Percentiles rank a stretch among this genome's conserved stretches.
These are phyloP conservation scores for Electrona antarctica DNA, from an alignment of 2,113 vertebrate genomes.

Conservation along the genomic window DNA sequence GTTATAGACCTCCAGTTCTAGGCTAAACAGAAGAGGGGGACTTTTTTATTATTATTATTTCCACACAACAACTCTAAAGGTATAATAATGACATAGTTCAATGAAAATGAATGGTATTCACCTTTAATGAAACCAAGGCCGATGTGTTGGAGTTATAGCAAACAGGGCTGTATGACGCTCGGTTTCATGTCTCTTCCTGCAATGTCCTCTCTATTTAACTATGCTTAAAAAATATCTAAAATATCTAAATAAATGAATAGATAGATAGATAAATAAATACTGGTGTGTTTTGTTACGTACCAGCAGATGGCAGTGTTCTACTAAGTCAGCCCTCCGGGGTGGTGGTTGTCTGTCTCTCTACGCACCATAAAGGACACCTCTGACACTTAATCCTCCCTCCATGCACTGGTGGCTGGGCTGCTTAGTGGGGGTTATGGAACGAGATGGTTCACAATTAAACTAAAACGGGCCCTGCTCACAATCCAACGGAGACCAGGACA, in stretches of 20 bases:
- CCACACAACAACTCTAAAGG: no score
- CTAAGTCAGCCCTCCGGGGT: conserved; percentile 6
- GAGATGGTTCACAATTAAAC: conserved; percentile 74
- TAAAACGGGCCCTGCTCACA: conserved; percentile 62
- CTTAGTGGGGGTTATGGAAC: conserved; percentile 45
- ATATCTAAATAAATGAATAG: background rate
- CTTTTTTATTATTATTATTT: no score
- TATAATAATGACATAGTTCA: no score
- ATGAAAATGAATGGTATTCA: no score
- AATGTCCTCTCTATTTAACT: no score
- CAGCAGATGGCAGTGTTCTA: conserved; percentile 71
- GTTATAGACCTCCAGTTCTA: no score
- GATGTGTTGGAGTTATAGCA: background rate
- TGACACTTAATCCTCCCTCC: conserved; percentile 35
- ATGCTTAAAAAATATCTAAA: background rate
- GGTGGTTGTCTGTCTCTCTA: background rate
- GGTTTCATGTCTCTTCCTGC: no score
- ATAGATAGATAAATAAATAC: background rate
- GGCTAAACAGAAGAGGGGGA: no score
- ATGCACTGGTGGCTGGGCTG: conserved; percentile 32
- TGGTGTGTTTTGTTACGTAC: background rate
- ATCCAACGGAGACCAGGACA: conserved; percentile 69
- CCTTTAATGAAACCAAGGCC: no score
- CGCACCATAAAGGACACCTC: conserved; percentile 40
- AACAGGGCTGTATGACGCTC: no score